Evolutionary conservation across 2,797 vertebrate species (phyloP), one percentile per base, ranked within the genome.

Genomic region (Morelia viridis): DNA sequence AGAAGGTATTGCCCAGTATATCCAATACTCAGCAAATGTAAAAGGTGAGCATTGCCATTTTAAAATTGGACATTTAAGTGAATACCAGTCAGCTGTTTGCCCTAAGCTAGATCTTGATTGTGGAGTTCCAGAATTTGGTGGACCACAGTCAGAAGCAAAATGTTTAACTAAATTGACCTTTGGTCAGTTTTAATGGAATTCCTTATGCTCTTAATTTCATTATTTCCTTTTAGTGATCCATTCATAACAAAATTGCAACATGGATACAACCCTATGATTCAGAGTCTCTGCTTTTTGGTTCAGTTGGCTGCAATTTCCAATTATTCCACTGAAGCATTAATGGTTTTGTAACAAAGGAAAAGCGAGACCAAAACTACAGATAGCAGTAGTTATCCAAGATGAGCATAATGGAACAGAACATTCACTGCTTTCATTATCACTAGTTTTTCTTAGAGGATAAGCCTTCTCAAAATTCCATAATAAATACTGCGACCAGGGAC

Each of bases 381-480:
- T 41, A 85, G 53, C 60, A 31, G 9, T 9, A 85, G 46, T 28
- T 4, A 0, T 24, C 0, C 1, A 60, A 85, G 91, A 84, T 68
- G 22, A 56, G 22, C 8, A 4, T 28, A 85, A 76, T 0, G 68
- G 26, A 28, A 0, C 0, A 92, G 80, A 53, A 60, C n/a, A 0
- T 0, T 56, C 95, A 93, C 92, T 89, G 62, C 71, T 92, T 94
- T 95, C 88, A 87, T 87, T 88, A 76, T 35, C 11, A 58, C 57
- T 86, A 28, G 28, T 6, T 92, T 93, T 76, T 92, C 88, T 89
- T 87, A 89, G 93, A 87, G 88, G 93, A 89, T 94, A 24, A 91
- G 92, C 19, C 35, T 94, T 93, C 0, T 0, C 60, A 4, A 0
- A 85, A 65, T 88, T 94, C 92, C 93, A 80, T 22, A 8, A 58